Conservation (phyloP, 1,140 invertebrate genomes). For the Gryon sp. region DNA sequence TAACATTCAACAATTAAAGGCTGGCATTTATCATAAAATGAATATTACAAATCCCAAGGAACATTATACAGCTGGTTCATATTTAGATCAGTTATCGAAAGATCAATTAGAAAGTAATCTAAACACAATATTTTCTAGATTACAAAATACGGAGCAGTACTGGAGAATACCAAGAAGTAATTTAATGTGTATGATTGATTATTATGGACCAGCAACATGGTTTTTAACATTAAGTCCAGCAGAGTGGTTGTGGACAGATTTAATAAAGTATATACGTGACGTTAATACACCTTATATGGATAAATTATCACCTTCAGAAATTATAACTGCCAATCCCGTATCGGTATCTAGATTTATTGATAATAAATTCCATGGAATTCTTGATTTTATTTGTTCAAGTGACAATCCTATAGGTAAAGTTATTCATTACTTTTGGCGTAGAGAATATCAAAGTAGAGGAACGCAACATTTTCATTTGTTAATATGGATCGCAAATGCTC, state of each 20-base stretch:
- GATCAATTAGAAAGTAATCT: too few relatives aligned
- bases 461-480: slow-evolving; percentile 67
- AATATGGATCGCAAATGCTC: slow-evolving; percentile 67
- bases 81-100: slow-evolving; percentile 57
- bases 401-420: slow-evolving; percentile 64
- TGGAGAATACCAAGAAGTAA: slow-evolving; percentile 64
- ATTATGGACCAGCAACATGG: slow-evolving; percentile 69
- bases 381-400: slow-evolving; percentile 67
- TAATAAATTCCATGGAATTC: slow-evolving; percentile 12
- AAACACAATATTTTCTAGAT: slow-evolving; percentile 57
- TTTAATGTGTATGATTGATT: too few relatives aligned
- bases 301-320: slow-evolving; percentile 27
- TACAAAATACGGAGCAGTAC: slow-evolving; percentile 56
- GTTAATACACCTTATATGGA: too few relatives aligned
- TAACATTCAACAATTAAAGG: slow-evolving; percentile 61
- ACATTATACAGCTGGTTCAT: slow-evolving; percentile 58
- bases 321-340: slow-evolving; percentile 63
- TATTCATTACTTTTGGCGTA: slow-evolving; percentile 62
- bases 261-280: slow-evolving; percentile 64
- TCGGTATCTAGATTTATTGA: slow-evolving; percentile 49
- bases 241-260: too few relatives aligned
- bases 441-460: slow-evolving; percentile 57
- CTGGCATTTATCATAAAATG: slow-evolving; percentile 66
- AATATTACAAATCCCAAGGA: slow-evolving; percentile 56
- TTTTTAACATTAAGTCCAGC: slow-evolving; percentile 71